These are phyloP conservation scores for Amaurobius ferox DNA, from an alignment of 2,888 invertebrate genomes.

Conservation along the genomic window DNA sequence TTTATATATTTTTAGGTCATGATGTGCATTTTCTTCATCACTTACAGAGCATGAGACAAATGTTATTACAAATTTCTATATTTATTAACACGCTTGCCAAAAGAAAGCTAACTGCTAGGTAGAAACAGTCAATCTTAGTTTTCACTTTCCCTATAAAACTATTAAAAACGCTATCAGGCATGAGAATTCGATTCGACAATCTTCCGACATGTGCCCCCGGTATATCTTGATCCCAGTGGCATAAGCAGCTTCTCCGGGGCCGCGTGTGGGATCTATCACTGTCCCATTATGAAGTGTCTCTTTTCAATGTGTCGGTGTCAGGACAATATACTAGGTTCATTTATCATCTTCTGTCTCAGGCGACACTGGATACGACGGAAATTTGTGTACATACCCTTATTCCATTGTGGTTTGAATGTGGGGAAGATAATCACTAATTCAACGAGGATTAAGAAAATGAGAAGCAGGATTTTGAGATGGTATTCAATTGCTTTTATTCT, in stretches of 20 bases:
- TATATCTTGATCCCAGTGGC: background rate
- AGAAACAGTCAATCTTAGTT: too few relatives aligned
- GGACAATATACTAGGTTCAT: slow-evolving; percentile 60
- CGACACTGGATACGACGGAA: slow-evolving; percentile 6
- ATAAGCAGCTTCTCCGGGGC: background rate
- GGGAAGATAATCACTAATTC: too few relatives aligned
- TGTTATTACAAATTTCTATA: too few relatives aligned
- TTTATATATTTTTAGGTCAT: too few relatives aligned
- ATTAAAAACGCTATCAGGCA: background rate
- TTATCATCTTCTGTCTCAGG: slow-evolving; percentile 53
- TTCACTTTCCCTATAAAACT: too few relatives aligned
- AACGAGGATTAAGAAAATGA: too few relatives aligned
- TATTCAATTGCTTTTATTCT: too few relatives aligned
- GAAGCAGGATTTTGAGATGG: too few relatives aligned
- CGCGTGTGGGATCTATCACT: slow-evolving; percentile 46
- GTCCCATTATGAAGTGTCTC: slow-evolving; percentile 71
- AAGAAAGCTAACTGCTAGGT: too few relatives aligned
- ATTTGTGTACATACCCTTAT: background rate
- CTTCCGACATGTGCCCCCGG: background rate
- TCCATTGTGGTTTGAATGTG: background rate
- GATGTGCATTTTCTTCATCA: too few relatives aligned
- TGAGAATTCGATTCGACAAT: background rate
- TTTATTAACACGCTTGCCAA: too few relatives aligned
- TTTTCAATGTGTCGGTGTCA: slow-evolving; percentile 68
- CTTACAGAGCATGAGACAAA: too few relatives aligned